These are phyloP conservation scores for Ommatoiulus sabulosus DNA, from an alignment of 2,888 invertebrate genomes.

Conservation along the genomic window DNA sequence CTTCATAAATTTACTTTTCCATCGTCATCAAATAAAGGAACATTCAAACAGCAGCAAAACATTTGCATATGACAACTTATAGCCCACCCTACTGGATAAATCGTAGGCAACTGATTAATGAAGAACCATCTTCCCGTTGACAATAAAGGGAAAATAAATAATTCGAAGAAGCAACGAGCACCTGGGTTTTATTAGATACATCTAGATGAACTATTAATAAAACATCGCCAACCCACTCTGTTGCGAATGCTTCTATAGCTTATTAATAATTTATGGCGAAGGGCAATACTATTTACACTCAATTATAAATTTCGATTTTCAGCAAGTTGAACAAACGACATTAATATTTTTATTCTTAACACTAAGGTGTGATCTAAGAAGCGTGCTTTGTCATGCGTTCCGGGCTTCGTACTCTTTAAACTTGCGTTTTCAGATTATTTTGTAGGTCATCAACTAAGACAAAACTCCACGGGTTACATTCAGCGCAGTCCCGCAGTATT, in stretches of 20 bases:
- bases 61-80: too few relatives aligned
- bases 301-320: not conserved
- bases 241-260: not conserved
- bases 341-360: not conserved
- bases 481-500: too few relatives aligned
- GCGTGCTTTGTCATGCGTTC: not conserved
- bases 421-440: too few relatives aligned
- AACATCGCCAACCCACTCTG: conserved; percentile 12
- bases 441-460: too few relatives aligned
- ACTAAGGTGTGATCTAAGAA: not conserved
- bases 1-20: too few relatives aligned
- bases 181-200: not conserved
- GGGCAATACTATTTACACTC: not conserved
- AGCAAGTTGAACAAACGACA: not conserved
- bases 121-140: not conserved
- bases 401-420: too few relatives aligned
- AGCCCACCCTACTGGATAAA: too few relatives aligned
- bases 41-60: too few relatives aligned
- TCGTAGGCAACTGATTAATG: too few relatives aligned
- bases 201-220: not conserved
- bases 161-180: not conserved
- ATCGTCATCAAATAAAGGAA: too few relatives aligned
- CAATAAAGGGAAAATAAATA: not conserved
- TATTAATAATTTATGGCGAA: not conserved
- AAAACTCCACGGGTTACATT: too few relatives aligned